phyloP scores from a whole-genome alignment of 2,113 vertebrate species.

The Misgurnus anguillicaudatus region DNA sequence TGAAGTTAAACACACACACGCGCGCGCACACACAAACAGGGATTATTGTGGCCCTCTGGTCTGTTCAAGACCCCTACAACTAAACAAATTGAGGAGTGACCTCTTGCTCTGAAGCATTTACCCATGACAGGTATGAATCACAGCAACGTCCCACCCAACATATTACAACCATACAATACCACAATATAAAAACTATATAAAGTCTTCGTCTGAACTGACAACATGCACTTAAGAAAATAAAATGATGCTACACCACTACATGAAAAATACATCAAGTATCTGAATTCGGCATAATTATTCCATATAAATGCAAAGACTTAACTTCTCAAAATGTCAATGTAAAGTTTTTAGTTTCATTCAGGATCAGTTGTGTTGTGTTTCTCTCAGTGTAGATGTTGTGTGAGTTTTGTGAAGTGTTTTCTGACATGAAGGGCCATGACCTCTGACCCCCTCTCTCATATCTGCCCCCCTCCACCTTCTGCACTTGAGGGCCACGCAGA shows the following conservation, averaged over 20 bases:
- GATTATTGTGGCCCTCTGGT: constrained; percentile 49
- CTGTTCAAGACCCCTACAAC: constrained; percentile 55
- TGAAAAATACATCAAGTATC: too few species aligned
- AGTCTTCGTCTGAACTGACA: too few species aligned
- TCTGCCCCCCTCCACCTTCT: constrained; percentile 43
- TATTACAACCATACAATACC: constrained; percentile 45
- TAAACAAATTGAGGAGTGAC: constrained; percentile 65
- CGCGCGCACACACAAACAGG: not conserved
- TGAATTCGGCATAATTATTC: too few species aligned
- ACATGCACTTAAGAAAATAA: too few species aligned
- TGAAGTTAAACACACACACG: not conserved
- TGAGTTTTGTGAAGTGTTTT: constrained; percentile 59
- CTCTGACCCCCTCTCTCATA: constrained; percentile 62
- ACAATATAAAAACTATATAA: too few species aligned
- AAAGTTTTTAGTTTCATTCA: too few species aligned
- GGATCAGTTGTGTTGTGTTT: not conserved
- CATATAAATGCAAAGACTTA: too few species aligned
- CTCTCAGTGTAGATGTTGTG: constrained; percentile 7
- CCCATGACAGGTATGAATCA: constrained; percentile 67
- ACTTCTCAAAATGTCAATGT: too few species aligned
- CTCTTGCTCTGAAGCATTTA: constrained; percentile 53
- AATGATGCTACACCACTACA: too few species aligned
- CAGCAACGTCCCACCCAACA: constrained; percentile 39
- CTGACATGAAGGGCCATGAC: constrained; percentile 59
- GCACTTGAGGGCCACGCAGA: constrained; percentile 39